These are phyloP conservation scores for Gallinago jamesoni DNA, from an alignment of 2,113 vertebrate species.

Conservation along the genomic window DNA sequence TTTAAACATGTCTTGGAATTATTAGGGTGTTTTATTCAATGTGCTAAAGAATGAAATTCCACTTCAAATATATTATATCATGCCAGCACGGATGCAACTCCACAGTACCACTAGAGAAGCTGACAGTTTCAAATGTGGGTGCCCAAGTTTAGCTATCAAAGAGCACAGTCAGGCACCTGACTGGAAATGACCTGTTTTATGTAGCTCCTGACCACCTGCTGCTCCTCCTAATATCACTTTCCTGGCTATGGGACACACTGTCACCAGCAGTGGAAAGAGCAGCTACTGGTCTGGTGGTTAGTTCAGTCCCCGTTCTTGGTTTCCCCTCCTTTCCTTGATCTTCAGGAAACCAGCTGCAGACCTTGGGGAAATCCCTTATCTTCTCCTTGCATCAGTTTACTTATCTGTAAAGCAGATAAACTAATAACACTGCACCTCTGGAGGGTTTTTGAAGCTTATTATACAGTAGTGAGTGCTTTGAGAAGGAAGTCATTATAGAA, in stretches of 20 bases:
- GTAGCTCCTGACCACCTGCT: not conserved
- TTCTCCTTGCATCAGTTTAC: not conserved
- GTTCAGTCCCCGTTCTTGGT: not conserved
- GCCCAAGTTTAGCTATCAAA: not conserved
- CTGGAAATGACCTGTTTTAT: not conserved
- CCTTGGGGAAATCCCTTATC: constrained; percentile 40
- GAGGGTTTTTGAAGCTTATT: not conserved
- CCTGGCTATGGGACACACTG: not conserved
- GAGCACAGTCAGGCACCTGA: not conserved
- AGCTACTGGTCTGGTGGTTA: not conserved
- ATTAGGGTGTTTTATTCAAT: not conserved
- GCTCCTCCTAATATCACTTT: not conserved
- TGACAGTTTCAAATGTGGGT: not conserved
- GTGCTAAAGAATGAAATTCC: not conserved
- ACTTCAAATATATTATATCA: not conserved
- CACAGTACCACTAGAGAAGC: not conserved
- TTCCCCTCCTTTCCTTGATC: not conserved
- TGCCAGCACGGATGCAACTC: not conserved
- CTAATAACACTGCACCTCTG: not conserved
- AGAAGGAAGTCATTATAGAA: not conserved
- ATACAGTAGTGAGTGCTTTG: not conserved
- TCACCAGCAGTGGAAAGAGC: not conserved
- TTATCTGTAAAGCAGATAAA: constrained; percentile 34
- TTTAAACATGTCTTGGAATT: not conserved
- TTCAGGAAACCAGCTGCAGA: constrained; percentile 5